Conservation (phyloP, 2,113 vertebrate genomes). For the Anoura caudifer region DNA sequence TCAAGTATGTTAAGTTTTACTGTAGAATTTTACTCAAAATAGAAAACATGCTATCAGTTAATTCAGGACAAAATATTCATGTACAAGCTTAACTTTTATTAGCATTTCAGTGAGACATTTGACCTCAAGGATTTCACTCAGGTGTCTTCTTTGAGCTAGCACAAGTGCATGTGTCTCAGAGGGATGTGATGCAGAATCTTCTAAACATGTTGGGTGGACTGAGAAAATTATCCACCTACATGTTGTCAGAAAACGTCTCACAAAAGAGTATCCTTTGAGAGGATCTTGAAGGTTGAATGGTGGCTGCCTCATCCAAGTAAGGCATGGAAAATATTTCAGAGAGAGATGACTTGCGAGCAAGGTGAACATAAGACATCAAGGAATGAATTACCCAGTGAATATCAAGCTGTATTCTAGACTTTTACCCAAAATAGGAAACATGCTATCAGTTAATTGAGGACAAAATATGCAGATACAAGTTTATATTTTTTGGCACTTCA, state of each 20-base stretch:
- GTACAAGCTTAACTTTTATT: background rate
- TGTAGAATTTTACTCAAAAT: background rate
- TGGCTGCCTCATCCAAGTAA: background rate
- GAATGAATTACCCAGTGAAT: background rate
- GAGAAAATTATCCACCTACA: background rate
- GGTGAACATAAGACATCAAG: background rate
- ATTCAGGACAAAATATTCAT: background rate
- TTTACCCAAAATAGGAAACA: background rate
- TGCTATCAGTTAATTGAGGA: background rate
- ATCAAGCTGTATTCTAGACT: background rate
- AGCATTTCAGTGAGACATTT: background rate
- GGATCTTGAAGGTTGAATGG: background rate
- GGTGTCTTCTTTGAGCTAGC: background rate
- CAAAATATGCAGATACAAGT: background rate
- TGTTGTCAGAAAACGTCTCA: background rate
- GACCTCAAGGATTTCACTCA: background rate
- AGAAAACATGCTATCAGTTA: background rate
- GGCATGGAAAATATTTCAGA: background rate
- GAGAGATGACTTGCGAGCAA: background rate
- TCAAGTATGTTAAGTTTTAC: background rate
- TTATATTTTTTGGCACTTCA: slow-evolving; percentile 30
- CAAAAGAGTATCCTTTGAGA: background rate
- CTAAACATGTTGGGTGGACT: background rate
- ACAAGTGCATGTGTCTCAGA: background rate
- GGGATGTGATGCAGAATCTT: background rate